phyloP scores from a whole-genome alignment of 53 echinoderm and acorn worm genomes.

The Arbacia lixula region DNA sequence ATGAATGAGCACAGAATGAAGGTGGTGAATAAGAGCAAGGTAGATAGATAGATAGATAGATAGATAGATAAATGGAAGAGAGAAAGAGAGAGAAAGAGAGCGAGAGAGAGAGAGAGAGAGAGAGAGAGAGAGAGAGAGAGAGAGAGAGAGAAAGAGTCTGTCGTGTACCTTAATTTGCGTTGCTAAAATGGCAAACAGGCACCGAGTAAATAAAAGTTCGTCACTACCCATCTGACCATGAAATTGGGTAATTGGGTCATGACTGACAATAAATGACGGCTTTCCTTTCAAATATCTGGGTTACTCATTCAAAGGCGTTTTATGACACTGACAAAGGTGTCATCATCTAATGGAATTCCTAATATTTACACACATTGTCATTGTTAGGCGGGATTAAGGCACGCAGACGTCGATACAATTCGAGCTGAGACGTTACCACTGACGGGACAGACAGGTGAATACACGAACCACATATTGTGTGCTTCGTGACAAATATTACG shows the following conservation, averaged over 20 bases:
- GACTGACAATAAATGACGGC: slow-evolving; percentile 10
- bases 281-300: slow-evolving; percentile 23
- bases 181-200: neutral
- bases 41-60: no score
- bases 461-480: no score
- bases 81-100: neutral
- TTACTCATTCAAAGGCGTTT: slow-evolving; percentile 9
- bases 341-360: slow-evolving; percentile 44
- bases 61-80: neutral
- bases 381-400: slow-evolving; percentile 23
- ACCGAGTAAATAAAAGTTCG: neutral
- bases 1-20: no score
- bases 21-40: no score
- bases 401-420: no score
- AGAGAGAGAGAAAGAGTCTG: neutral
- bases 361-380: slow-evolving; percentile 42
- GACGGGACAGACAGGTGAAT: no score
- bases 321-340: slow-evolving; percentile 36
- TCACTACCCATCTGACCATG: neutral
- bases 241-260: slow-evolving; percentile 38
- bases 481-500: no score
- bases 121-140: neutral
- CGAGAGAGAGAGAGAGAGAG: neutral
- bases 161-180: neutral
- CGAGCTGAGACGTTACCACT: no score